Percentiles rank a stretch among this genome's conserved stretches.
phyloP scores from a whole-genome alignment of 2,113 vertebrate species.

The Labeo rohita region DNA sequence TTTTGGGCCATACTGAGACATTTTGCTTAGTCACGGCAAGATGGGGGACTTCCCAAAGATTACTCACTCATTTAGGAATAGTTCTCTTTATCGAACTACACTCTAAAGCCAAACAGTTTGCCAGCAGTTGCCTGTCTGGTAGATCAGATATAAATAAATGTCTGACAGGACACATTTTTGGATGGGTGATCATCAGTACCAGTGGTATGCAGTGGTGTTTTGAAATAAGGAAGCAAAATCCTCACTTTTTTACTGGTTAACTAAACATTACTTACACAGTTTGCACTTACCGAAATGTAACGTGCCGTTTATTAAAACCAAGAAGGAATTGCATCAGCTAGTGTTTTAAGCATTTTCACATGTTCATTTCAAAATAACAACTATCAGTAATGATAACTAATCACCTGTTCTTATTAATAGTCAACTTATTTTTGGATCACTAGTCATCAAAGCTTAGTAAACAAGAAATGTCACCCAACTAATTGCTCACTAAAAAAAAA shows the following conservation, averaged over 20 bases:
- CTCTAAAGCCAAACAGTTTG: background rate
- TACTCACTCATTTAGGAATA: constrained; percentile 25
- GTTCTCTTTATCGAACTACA: background rate
- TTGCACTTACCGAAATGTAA: too few relatives aligned
- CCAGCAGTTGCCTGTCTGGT: background rate
- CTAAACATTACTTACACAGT: too few relatives aligned
- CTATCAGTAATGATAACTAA: background rate
- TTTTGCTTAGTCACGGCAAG: constrained; percentile 18
- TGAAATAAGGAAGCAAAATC: too few relatives aligned
- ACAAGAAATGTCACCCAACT: too few relatives aligned
- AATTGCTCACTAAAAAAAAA: too few relatives aligned
- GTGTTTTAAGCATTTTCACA: background rate
- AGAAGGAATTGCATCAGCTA: too few relatives aligned
- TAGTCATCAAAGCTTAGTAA: background rate
- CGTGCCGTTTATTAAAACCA: background rate
- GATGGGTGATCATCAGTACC: background rate
- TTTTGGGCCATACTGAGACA: background rate
- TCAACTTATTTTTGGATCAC: background rate
- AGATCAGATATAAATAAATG: too few relatives aligned
- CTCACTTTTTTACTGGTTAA: background rate
- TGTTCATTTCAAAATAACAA: background rate
- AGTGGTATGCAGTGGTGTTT: background rate
- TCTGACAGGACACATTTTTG: background rate
- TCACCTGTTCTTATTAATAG: background rate
- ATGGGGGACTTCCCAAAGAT: constrained; percentile 29